Evolutionary conservation across 2,888 invertebrate genomes (phyloP), one percentile per base, ranked within the genome.

Genomic region (Caenorhabditis virilis): DNA sequence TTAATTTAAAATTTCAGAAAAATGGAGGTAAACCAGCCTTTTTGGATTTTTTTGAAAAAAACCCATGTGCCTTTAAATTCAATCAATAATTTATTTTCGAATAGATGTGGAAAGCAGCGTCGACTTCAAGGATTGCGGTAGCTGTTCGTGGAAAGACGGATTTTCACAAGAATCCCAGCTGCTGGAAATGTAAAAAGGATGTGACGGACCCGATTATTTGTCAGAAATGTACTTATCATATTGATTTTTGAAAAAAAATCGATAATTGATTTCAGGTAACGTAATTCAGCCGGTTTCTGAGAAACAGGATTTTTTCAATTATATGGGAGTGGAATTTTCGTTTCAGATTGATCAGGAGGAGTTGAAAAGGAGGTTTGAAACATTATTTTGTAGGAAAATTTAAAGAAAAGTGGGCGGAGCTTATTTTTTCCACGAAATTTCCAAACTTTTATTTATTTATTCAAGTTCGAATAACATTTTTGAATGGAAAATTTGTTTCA

Each of bases 271-370:
- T 56, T 2, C 42, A 68, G 68, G 71, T 45, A 58, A 67, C 27
- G 54, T 64, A 5, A 68, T 72, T 39, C 67, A 70, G 33, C 69
- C 69, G 13, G 56, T 58, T 1, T 30, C 46, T 6, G 43, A 20
- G 2, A 48, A 55, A 18, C 54, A 61, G n/a, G 69, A 74, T 49
- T 63, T 68, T 35, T 76, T 72, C 63, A 69, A 72, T 36, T 76
- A 74, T 50, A 62, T 76, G 45, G 73, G 73, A 6, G 52, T 76
- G 7, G 57, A 63, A 16, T 56, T 56, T 23, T 47, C 49, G 25
- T 73, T 73, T 48, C 35, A 53, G 2, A 30, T 70, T n/a, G 60
- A 70, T 57, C 65, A 63, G 23, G 52, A 50, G 6, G 61, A 50
- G 16, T 51, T 73, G 55, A 73, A 73, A 33, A 62, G 60, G 35